Base-by-base conservation (phyloP, 2,797 vertebrate genomes). In the Gadopsis bispinosus region DNA sequence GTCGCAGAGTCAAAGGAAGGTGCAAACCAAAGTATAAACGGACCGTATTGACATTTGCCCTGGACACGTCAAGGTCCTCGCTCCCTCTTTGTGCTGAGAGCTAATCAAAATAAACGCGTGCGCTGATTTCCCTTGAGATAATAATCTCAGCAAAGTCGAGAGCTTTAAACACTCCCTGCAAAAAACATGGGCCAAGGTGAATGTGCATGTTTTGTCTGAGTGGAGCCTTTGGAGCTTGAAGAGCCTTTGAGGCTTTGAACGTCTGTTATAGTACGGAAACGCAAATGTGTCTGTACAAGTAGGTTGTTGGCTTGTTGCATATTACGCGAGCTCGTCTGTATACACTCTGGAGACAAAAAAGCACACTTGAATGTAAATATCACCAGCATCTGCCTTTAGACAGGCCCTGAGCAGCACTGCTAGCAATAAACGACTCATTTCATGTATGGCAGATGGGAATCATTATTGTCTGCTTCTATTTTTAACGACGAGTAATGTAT, bases 101-200 rank as follows among this genome's bases (percentile, higher is more conserved):
- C 33, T 83, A 81, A 90, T 79, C 84, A 79, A 77, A 88, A 85
- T 74, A 75, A 84, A 88, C 16, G 22, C 0, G 6, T 1, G 31
- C 2, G 29, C 70, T 83, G 80, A 88, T 91, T 89, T 87, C 86
- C 87, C 83, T 19, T 16, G 75, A 83, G 85, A 80, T 75, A 41
- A 83, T 79, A 77, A 72, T 80, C 60, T 77, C 69, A n/a, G 60
- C 54, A 56, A 77, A 58, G 69, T 47, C 4, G 4, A 43, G 61
- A 31, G 67, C 64, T 77, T 74, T 55, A 77, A 76, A 77, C 58
- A 43, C 29, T 13, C 26, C 22, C 43, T 59, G 41, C 19, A 33
- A 51, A 77, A 80, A 55, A 51, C 54, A 70, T 0, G 8, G 11
- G 51, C 22, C 70, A 76, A 85, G 77, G 83, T 80, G 81, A 88